Evolutionary conservation across 1,140 invertebrate genomes (phyloP).

Genomic region (Aphelenchoides fujianensis): DNA sequence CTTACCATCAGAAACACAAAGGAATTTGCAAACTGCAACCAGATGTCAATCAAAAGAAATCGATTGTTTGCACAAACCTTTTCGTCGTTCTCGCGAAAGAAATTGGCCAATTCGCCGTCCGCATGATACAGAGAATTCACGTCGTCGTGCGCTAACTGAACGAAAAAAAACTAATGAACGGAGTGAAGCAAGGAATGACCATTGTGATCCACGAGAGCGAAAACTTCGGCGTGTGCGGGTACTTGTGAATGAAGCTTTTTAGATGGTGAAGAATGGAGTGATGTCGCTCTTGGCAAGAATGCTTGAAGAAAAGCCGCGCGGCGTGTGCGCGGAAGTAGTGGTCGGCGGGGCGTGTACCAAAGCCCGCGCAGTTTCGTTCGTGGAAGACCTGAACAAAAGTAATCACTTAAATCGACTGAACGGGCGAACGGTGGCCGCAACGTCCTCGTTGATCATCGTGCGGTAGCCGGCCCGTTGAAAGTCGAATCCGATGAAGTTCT

Average conservation of each 20-base stretch:
- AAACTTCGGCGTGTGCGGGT: not conserved
- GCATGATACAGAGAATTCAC: not conserved
- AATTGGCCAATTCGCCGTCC: not conserved
- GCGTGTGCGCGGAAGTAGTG: not conserved
- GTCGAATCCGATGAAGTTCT: slow-evolving; percentile 23
- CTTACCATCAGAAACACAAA: slow-evolving; percentile 7
- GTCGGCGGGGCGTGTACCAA: not conserved
- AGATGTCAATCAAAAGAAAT: not conserved
- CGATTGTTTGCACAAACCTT: not conserved
- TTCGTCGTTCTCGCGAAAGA: not conserved
- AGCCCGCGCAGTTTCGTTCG: not conserved
- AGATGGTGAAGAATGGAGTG: slow-evolving; percentile 2
- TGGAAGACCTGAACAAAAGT: not conserved
- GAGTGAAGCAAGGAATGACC: not conserved
- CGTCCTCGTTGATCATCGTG: not conserved
- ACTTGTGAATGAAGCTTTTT: not conserved
- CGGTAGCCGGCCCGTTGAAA: not conserved
- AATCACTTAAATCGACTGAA: no score
- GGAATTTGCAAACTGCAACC: slow-evolving; percentile 3
- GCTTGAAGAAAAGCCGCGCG: not conserved
- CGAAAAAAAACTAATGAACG: not conserved
- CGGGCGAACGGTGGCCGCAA: not conserved
- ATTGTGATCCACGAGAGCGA: not conserved
- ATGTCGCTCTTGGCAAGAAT: not conserved
- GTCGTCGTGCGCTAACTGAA: slow-evolving; percentile 13